Base-by-base conservation (phyloP, 2,888 invertebrate species). In the Noctua janthina region DNA sequence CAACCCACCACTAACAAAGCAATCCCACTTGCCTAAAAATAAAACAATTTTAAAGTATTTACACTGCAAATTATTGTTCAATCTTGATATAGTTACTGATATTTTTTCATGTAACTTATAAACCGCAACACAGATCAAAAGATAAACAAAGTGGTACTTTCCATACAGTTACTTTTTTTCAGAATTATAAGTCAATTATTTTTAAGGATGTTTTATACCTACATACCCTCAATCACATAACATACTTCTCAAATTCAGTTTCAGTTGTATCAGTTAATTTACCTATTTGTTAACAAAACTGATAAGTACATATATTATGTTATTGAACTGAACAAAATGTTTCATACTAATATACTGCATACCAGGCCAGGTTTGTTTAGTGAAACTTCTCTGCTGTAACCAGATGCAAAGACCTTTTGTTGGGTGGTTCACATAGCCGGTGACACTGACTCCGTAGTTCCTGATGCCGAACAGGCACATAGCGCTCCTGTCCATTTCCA, bases 301-400 rank as follows among this genome's bases (percentile, higher is more conserved):
- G 13, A 43, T 35, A 35, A 39, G 7, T 43, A n/a, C 15, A 62
- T n/a, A n/a, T 29, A 29, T 62, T 17, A n/a, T 76, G 15, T 49
- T 20, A n/a, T 17, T 59, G 0, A 49, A 76, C 13, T n/a, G 1
- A 4, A 70, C 20, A n/a, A 20, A 68, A n/a, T 20, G 0, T 20
- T 46, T 10, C 39, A 43, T n/a, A 51, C 15, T n/a, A 35, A 43
- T 43, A 76, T 74, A 13, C 29, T 72, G 56, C 88, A 92, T 93
- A 96, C 98, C 99, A 83, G 99, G 99, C 98, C 99, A 99, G 66
- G 99, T 99, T 95, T 99, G 99, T 96, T 99, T 99, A 75, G 98
- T 99, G 84, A 98, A 97, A 88, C 99, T 98, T 91, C 99, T 97
- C 93, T 98, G 98, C 94, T 99, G 99, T 91, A 99, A 97, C 99